Conservation (phyloP, 2,888 invertebrate genomes). For the Orthosia gothica region DNA sequence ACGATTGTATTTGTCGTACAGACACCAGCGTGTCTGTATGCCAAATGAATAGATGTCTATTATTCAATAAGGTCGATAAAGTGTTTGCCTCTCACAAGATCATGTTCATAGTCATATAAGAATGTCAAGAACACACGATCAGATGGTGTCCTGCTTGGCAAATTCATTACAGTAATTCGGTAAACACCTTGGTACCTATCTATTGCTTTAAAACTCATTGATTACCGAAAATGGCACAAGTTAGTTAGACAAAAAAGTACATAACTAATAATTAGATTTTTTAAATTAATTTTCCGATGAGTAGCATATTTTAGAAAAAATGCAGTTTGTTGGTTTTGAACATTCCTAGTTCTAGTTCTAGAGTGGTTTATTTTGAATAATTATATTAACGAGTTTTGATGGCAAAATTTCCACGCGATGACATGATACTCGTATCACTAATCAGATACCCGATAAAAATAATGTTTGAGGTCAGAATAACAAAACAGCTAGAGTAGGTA, state of each 20-base stretch:
- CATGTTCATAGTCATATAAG: slow-evolving; percentile 24
- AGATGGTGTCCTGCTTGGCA: not conserved
- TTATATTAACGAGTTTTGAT: not conserved
- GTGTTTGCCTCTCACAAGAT: slow-evolving; percentile 15
- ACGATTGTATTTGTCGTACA: too few relatives aligned
- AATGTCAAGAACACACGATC: slow-evolving; percentile 17
- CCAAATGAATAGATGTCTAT: too few relatives aligned
- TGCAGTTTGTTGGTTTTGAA: not conserved
- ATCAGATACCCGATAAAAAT: not conserved
- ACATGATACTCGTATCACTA: not conserved
- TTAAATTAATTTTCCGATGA: not conserved
- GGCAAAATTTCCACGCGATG: slow-evolving; percentile 3
- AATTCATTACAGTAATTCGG: too few relatives aligned
- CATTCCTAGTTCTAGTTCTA: not conserved
- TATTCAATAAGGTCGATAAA: not conserved
- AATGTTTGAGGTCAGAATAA: slow-evolving; percentile 37
- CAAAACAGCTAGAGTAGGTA: slow-evolving; percentile 1
- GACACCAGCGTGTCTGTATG: too few relatives aligned
- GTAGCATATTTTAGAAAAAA: not conserved
- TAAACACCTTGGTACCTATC: not conserved
- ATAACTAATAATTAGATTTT: not conserved
- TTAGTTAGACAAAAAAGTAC: not conserved
- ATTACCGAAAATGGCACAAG: not conserved
- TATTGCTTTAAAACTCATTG: not conserved
- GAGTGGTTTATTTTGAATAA: not conserved